A percentile compares a stretch with the other conserved stretches of the same genome.
Evolutionary conservation across 2,888 invertebrate species (phyloP).

Genomic region (Eucriotettix oculatus): DNA sequence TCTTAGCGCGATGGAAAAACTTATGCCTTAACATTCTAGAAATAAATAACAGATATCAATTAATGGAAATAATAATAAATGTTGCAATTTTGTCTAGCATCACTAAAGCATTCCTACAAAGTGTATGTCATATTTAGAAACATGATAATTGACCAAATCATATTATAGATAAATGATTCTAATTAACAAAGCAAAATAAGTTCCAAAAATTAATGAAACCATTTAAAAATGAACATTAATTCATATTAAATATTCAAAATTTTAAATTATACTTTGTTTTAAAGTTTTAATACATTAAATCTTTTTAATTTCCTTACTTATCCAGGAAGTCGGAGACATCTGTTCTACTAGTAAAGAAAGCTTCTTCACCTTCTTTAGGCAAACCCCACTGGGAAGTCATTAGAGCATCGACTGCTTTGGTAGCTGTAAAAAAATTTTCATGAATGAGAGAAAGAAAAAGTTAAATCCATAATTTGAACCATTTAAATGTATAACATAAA

Average conservation of each 20-base stretch:
- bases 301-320: conserved; percentile 21
- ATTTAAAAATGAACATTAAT: no score
- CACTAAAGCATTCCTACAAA: no score
- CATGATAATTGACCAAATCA: no score
- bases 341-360: conserved; percentile 64
- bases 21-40: conserved; percentile 71
- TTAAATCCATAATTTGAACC: background rate
- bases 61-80: no score
- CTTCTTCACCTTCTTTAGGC: conserved; percentile 37
- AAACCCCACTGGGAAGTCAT: conserved; percentile 81
- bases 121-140: no score
- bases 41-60: background rate
- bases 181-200: no score
- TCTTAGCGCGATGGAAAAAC: conserved; percentile 88
- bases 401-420: conserved; percentile 81
- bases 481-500: background rate
- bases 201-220: no score
- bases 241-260: background rate
- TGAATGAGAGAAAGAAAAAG: conserved; percentile 5
- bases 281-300: background rate
- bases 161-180: no score
- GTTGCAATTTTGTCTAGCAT: no score
- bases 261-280: background rate
- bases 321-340: conserved; percentile 68
- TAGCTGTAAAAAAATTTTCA: conserved; percentile 30